Conservation (phyloP, 30 jellyfish, hydroid and myxozoan species). For the Aurelia coerulea region DNA sequence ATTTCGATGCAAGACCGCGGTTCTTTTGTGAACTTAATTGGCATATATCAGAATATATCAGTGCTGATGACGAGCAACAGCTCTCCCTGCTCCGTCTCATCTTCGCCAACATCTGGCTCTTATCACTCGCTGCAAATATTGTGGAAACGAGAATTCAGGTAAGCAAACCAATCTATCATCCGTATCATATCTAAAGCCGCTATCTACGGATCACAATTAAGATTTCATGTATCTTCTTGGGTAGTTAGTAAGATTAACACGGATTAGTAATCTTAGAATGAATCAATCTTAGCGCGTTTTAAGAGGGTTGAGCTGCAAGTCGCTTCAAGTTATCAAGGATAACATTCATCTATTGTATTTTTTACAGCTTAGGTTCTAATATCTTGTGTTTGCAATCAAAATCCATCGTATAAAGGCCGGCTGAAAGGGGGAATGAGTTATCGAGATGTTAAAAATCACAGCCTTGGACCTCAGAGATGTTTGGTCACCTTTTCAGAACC, state of each 20-base stretch:
- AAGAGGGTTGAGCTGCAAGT: conserved; percentile 51
- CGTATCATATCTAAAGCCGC: neutral
- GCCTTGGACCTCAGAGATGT: neutral
- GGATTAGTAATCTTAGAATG: conserved; percentile 75
- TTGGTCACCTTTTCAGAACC: conserved; percentile 2
- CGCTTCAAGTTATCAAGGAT: conserved; percentile 43
- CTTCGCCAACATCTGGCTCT: conserved; percentile 35
- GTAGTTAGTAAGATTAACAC: conserved; percentile 70
- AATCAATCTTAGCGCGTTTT: conserved; percentile 66
- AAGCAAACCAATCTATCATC: neutral
- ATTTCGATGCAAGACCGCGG: conserved; percentile 81
- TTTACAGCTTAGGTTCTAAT: conserved; percentile 14
- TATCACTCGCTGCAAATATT: neutral
- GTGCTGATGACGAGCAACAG: conserved; percentile 57
- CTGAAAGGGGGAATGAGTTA: too few species aligned
- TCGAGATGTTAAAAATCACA: too few species aligned
- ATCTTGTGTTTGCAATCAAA: neutral
- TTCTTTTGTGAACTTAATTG: conserved; percentile 85
- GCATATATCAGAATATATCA: conserved; percentile 79
- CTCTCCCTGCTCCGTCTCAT: conserved; percentile 50
- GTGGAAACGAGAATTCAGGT: neutral
- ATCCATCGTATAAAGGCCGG: neutral
- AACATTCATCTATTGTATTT: conserved; percentile 38
- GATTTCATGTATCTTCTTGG: conserved; percentile 68
- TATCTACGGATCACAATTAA: neutral